Conservation (phyloP, 2,797 vertebrate species). For the Smutsia temminckii region DNA sequence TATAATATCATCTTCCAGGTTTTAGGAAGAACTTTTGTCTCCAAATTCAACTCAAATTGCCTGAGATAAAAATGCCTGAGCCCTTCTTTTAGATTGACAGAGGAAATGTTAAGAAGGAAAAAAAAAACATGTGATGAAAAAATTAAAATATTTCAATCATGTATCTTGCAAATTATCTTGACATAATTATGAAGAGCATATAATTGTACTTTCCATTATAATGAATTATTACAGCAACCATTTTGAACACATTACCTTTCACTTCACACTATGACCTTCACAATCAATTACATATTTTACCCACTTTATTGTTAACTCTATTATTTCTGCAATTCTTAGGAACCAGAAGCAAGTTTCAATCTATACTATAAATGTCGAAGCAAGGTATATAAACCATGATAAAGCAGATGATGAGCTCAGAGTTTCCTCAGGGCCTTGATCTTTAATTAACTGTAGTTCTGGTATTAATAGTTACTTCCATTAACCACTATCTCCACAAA, state of each 20-base stretch:
- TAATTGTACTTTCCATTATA: neutral
- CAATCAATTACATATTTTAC: neutral
- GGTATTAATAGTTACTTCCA: neutral
- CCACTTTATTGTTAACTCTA: neutral
- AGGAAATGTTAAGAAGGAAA: neutral
- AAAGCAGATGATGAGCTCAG: neutral
- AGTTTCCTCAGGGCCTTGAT: neutral
- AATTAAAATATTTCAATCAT: neutral
- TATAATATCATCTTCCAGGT: neutral
- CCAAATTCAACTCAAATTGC: neutral
- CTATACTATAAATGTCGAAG: neutral
- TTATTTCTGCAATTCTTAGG: neutral
- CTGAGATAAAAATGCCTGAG: neutral
- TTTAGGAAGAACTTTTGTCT: neutral
- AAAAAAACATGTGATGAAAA: neutral
- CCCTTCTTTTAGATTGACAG: neutral
- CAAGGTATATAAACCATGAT: neutral
- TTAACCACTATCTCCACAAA: neutral
- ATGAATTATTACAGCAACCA: neutral
- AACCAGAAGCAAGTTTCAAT: neutral
- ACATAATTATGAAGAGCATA: neutral
- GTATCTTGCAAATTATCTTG: neutral
- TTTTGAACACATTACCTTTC: neutral
- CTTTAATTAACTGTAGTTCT: neutral
- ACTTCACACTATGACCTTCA: neutral